Conservation (phyloP, 2,113 vertebrate genomes). For the Piaya cayana region DNA sequence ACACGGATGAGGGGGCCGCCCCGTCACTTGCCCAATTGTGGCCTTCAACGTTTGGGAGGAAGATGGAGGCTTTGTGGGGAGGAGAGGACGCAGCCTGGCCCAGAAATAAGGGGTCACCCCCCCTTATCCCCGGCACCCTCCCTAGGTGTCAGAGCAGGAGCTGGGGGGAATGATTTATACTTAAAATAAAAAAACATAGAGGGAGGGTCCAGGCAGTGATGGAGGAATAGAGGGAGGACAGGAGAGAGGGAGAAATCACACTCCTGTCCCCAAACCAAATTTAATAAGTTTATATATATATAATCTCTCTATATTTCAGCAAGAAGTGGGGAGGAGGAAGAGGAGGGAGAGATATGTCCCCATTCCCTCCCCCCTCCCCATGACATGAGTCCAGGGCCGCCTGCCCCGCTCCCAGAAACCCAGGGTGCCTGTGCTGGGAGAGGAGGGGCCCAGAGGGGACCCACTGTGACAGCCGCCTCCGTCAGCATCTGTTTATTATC, state of each 20-base stretch:
- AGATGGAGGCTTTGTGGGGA: background rate
- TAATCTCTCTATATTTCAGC: slow-evolving; percentile 79
- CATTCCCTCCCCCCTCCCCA: slow-evolving; percentile 52
- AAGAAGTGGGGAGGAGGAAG: slow-evolving; percentile 47
- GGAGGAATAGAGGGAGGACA: slow-evolving; percentile 43
- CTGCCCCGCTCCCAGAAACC: slow-evolving; percentile 31
- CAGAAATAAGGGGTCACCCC: background rate
- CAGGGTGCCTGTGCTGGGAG: background rate
- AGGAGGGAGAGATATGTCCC: slow-evolving; percentile 27
- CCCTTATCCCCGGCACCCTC: background rate
- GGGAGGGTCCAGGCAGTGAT: slow-evolving; percentile 9
- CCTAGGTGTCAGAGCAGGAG: slow-evolving; percentile 9
- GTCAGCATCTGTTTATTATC: slow-evolving; percentile 66
- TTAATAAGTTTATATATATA: slow-evolving; percentile 79
- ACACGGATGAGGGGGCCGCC: slow-evolving; percentile 69
- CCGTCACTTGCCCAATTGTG: slow-evolving; percentile 50
- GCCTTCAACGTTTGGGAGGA: slow-evolving; percentile 39
- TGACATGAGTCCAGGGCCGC: slow-evolving; percentile 4
- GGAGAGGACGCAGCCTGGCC: slow-evolving; percentile 9
- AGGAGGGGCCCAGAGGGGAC: slow-evolving; percentile 17
- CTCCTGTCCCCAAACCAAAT: slow-evolving; percentile 73
- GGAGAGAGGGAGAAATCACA: slow-evolving; percentile 55
- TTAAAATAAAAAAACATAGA: slow-evolving; percentile 54
- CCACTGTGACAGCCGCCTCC: slow-evolving; percentile 42
- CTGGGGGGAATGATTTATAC: slow-evolving; percentile 43